phyloP scores from a whole-genome alignment of 2,113 vertebrate species.

The Archilochus colubris region DNA sequence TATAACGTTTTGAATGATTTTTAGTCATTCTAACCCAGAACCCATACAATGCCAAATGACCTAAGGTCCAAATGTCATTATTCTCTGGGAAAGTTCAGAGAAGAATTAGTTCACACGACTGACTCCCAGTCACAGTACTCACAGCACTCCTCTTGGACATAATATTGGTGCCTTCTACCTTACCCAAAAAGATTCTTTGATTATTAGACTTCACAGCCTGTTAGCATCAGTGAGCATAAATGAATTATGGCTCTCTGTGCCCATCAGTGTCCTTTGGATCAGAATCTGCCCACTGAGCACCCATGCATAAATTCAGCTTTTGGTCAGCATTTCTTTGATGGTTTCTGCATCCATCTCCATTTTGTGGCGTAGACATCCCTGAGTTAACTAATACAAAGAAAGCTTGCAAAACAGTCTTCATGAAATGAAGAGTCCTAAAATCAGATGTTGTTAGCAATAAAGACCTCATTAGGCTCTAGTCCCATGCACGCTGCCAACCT shows the following conservation, averaged over 20 bases:
- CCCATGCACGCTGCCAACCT: not conserved
- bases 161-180: not conserved
- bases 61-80: not conserved
- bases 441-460: slow-evolving; percentile 23
- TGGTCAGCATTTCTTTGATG: not conserved
- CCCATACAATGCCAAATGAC: not conserved
- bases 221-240: not conserved
- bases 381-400: not conserved
- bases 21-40: not conserved
- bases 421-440: slow-evolving; percentile 7
- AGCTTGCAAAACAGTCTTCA: not conserved
- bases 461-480: slow-evolving; percentile 16
- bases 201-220: not conserved
- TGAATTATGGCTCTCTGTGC: not conserved
- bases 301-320: not conserved
- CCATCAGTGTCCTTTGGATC: not conserved
- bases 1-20: not conserved
- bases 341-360: not conserved
- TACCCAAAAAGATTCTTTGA: not conserved
- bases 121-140: too few species aligned
- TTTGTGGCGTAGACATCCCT: not conserved
- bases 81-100: not conserved
- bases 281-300: not conserved
- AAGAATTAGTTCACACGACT: not conserved
- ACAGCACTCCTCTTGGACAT: not conserved